Evolutionary conservation across 2,888 invertebrate genomes (phyloP).

Genomic region (Pristionchus arcanus): DNA sequence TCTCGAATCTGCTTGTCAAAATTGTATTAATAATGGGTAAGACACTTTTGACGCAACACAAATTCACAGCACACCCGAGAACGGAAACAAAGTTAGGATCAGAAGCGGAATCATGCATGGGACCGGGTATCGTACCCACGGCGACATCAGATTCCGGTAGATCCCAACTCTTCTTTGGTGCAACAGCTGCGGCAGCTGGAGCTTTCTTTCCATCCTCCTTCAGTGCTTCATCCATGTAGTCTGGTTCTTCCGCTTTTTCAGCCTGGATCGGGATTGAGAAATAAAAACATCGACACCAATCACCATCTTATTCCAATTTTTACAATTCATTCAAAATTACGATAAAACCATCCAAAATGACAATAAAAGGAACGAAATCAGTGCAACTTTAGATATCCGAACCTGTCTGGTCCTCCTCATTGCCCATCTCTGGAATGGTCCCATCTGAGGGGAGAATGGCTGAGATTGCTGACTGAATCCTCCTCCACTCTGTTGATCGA

Average conservation of each 20-base stretch:
- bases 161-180: constrained; percentile 45
- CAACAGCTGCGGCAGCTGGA: not conserved
- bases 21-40: not conserved
- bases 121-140: constrained; percentile 44
- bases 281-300: not conserved
- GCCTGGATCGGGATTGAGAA: not conserved
- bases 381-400: not conserved
- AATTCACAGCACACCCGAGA: constrained; percentile 15
- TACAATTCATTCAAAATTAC: too few relatives aligned
- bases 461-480: not conserved
- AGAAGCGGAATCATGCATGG: not conserved
- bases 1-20: not conserved
- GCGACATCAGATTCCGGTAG: not conserved
- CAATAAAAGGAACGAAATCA: too few relatives aligned
- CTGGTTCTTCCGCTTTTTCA: constrained; percentile 22
- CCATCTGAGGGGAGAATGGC: constrained; percentile 19
- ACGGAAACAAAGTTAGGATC: not conserved
- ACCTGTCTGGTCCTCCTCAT: constrained; percentile 52
- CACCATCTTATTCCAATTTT: not conserved
- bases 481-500: not conserved
- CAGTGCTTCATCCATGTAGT: constrained; percentile 52
- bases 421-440: constrained; percentile 40
- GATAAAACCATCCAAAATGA: too few relatives aligned
- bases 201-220: constrained; percentile 32
- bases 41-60: constrained; percentile 31